Evolutionary conservation across 2,113 vertebrate species (phyloP).

Genomic region (Copsychus sechellarum): DNA sequence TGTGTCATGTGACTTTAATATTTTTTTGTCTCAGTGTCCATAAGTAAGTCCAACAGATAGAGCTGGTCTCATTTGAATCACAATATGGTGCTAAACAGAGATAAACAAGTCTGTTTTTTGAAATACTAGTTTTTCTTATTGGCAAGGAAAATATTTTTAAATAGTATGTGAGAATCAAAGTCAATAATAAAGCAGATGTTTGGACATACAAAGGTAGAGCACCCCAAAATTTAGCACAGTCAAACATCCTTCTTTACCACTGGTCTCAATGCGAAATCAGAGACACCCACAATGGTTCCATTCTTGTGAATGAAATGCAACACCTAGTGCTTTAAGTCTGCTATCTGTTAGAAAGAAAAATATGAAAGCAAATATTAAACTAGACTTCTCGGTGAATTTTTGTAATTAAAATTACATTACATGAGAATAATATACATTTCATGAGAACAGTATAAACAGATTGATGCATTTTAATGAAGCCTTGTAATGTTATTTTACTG

Average conservation of each 20-base stretch:
- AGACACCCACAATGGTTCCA: background rate
- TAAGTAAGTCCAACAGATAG: background rate
- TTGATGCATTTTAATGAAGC: background rate
- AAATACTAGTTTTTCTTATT: background rate
- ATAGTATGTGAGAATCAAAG: background rate
- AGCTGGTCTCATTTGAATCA: background rate
- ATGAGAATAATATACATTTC: background rate
- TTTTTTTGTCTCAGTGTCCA: accelerated
- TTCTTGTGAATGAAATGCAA: background rate
- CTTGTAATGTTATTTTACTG: background rate
- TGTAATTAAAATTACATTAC: background rate
- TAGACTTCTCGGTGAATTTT: background rate
- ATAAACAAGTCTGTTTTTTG: background rate
- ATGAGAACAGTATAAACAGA: background rate
- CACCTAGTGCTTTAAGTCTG: background rate
- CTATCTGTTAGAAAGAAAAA: background rate
- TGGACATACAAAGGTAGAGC: background rate
- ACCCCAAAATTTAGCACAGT: background rate
- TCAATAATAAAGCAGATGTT: background rate
- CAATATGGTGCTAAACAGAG: background rate
- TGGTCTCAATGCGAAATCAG: background rate
- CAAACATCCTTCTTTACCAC: background rate
- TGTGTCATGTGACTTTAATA: background rate
- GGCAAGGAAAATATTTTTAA: background rate
- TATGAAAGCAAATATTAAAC: background rate